A percentile compares a stretch with the other conserved stretches of the same genome.
These are phyloP conservation scores for Cydia pomonella DNA, from an alignment of 1,140 invertebrate species.

Conservation along the genomic window DNA sequence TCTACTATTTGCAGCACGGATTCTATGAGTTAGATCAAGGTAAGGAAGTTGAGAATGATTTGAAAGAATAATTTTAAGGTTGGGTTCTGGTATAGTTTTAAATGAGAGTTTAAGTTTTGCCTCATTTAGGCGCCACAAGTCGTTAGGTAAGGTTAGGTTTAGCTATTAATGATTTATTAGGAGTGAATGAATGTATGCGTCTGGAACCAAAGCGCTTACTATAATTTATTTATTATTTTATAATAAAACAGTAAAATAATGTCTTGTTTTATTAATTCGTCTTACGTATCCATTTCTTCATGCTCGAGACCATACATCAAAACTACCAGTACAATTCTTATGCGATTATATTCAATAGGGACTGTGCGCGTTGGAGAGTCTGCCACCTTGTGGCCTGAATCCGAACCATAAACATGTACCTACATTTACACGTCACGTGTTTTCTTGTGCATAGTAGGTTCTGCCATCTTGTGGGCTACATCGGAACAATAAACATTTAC, in stretches of 20 bases:
- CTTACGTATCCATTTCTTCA: background rate
- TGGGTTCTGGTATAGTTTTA: background rate
- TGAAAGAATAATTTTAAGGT: conserved; percentile 2
- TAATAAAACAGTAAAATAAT: background rate
- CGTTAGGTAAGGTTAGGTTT: background rate
- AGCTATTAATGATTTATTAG: background rate
- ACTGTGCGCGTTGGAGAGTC: no score
- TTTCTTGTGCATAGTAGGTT: no score
- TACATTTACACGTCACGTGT: no score
- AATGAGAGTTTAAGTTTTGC: background rate
- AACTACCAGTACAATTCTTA: no score
- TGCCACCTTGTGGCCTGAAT: no score
- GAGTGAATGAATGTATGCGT: background rate
- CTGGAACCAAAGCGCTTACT: background rate
- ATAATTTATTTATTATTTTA: background rate
- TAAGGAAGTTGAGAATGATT: conserved; percentile 34
- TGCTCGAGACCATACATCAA: background rate
- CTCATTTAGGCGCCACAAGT: background rate
- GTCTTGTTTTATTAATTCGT: background rate
- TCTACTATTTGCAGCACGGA: conserved; percentile 42
- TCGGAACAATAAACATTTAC: no score
- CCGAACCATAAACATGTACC: no score
- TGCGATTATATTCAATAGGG: no score
- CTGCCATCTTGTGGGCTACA: no score
- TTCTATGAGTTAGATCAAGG: conserved; percentile 42